A percentile compares a stretch with the other conserved stretches of the same genome.
phyloP scores from a whole-genome alignment of 2,888 invertebrate species.

The Polydrusus pterygomalis region DNA sequence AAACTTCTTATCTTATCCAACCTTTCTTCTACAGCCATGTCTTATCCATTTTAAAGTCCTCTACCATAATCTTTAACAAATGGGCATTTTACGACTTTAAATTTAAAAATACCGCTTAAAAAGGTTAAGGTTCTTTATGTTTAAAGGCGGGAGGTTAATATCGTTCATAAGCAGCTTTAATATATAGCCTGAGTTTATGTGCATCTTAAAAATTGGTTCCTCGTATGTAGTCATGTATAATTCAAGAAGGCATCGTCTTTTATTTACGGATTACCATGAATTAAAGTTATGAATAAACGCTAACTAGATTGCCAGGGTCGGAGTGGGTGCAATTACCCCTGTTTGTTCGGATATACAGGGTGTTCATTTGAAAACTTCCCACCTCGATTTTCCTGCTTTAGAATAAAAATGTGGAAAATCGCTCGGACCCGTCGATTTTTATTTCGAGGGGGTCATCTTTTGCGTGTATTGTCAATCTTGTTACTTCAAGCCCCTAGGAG shows the following conservation, averaged over 20 bases:
- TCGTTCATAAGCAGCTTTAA: slow-evolving; percentile 35
- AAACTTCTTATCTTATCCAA: neutral
- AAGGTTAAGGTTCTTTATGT: slow-evolving; percentile 19
- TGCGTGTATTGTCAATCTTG: too few species aligned
- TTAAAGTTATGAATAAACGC: slow-evolving; percentile 32
- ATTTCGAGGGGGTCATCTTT: too few species aligned
- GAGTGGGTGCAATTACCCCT: too few species aligned
- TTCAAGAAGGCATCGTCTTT: slow-evolving; percentile 39
- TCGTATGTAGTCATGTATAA: slow-evolving; percentile 40
- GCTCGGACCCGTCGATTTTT: too few species aligned
- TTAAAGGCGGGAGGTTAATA: slow-evolving; percentile 30
- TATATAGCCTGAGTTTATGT: slow-evolving; percentile 42
- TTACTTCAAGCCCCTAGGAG: too few species aligned
- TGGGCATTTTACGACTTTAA: slow-evolving; percentile 30
- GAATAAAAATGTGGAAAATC: too few species aligned
- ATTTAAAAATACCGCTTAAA: slow-evolving; percentile 28
- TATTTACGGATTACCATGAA: slow-evolving; percentile 37
- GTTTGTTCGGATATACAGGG: too few species aligned
- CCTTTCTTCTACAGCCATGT: neutral
- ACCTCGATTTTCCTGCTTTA: too few species aligned
- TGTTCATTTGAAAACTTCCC: too few species aligned
- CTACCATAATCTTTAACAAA: slow-evolving; percentile 29
- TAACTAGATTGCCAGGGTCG: neutral
- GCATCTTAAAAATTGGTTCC: slow-evolving; percentile 45
- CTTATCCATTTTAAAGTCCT: slow-evolving; percentile 10